A percentile compares a stretch with the other conserved stretches of the same genome.
These are phyloP conservation scores for Aplidium turbinatum DNA, from an alignment of 23 tunicate species.

Conservation along the genomic window DNA sequence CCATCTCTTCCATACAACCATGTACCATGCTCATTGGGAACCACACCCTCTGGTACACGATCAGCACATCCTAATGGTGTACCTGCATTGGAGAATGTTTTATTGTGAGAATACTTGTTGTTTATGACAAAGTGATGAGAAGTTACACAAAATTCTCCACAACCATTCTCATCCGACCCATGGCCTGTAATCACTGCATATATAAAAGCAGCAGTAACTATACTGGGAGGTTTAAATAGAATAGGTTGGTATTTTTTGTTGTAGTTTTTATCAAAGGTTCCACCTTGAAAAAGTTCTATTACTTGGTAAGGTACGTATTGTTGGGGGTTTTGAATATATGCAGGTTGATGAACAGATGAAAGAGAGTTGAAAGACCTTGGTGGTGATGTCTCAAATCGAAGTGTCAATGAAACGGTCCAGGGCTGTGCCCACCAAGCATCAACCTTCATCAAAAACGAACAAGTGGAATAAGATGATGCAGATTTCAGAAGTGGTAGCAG, in stretches of 20 bases:
- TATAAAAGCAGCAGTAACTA: slow-evolving; percentile 1
- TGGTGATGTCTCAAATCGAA: slow-evolving; percentile 28
- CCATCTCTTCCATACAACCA: slow-evolving; percentile 78
- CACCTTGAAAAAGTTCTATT: slow-evolving; percentile 50
- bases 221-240: neutral
- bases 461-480: slow-evolving; percentile 5
- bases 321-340: neutral
- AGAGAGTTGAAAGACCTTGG: neutral
- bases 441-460: slow-evolving; percentile 27
- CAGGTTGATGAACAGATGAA: neutral
- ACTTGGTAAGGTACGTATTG: neutral
- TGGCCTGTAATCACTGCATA: slow-evolving; percentile 65
- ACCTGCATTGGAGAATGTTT: slow-evolving; percentile 57
- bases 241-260: slow-evolving; percentile 45
- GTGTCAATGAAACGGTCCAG: slow-evolving; percentile 35
- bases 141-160: slow-evolving; percentile 68
- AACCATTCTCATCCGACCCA: slow-evolving; percentile 53
- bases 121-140: slow-evolving; percentile 43
- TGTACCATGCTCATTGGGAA: slow-evolving; percentile 72
- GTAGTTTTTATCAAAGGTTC: slow-evolving; percentile 43
- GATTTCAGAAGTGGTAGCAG: slow-evolving; percentile 32
- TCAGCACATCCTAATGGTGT: slow-evolving; percentile 67
- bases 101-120: slow-evolving; percentile 11
- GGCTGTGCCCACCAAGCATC: slow-evolving; percentile 70
- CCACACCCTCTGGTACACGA: slow-evolving; percentile 51